Base-by-base conservation (phyloP, 2,888 invertebrate species). In the Augochlorella aurata region DNA sequence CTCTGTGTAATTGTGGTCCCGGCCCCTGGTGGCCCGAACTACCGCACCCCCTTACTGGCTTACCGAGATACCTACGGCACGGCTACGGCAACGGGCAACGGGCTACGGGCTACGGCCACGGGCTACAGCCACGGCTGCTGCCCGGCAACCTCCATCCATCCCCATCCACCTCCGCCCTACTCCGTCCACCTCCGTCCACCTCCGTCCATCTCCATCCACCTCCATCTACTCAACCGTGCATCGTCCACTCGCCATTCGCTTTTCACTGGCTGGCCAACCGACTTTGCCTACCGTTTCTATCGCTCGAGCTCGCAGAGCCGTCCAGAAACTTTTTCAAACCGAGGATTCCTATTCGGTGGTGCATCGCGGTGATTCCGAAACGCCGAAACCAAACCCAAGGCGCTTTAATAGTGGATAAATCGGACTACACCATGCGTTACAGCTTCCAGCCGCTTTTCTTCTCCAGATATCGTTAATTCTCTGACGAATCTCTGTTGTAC, bases 21-120 rank as follows among this genome's bases (percentile, higher is more conserved):
- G 90, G 90, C 89, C 89, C 89, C 89, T 89, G 84, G 89, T 89
- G 90, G 90, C 89, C 90, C 88, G 89, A 84, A 84, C 87, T 88
- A 76, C 85, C 78, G 73, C 74, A 81, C 81, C 81, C 81, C 81
- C 81, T 80, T 80, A 61, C 81, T 50, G 74, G 75, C 81, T 77
- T 75, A 75, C 81, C 81, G 81, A 75, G 81, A 81, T 81, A 81
- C 81, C 75, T 75, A 70, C 66, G 80, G 74, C 54, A 54, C 54
- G 54, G 21, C 24, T 14, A 58, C 54, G 38, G 38, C 38, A 38
- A 38, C 38, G 38, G 38, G 38, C 38, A 5, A 38, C 38, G 54
- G 24, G 14, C 29, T 54, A 12, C 54, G n/a, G n/a, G n/a, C 29
- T 29, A 29, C 29, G 29, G 29, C 29, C 29, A 29, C 29, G 54